Evolutionary conservation across 2,888 invertebrate species (phyloP).

Genomic region (Hylaea fasciaria): DNA sequence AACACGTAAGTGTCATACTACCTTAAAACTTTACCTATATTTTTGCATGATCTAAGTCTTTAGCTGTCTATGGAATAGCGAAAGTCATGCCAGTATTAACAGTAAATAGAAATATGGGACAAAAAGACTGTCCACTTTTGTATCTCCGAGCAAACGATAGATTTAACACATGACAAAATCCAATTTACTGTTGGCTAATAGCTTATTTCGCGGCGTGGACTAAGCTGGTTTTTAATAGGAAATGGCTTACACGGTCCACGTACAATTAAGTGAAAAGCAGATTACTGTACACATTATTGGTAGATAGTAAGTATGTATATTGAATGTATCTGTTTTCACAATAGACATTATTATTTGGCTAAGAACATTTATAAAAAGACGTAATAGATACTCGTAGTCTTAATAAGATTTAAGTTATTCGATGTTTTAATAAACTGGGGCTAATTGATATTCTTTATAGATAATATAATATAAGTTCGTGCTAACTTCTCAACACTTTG

Average conservation of each 20-base stretch:
- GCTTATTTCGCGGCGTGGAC: slow-evolving; percentile 41
- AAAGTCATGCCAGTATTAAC: neutral
- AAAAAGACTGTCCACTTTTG: slow-evolving; percentile 21
- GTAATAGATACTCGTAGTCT: too few species aligned
- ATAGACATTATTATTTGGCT: too few species aligned
- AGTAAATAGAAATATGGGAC: slow-evolving; percentile 15
- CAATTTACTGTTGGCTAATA: slow-evolving; percentile 53
- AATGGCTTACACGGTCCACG: slow-evolving; percentile 29
- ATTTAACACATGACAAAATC: slow-evolving; percentile 55
- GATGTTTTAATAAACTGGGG: too few species aligned
- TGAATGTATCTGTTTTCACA: neutral
- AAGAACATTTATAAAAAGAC: too few species aligned
- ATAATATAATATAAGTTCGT: too few species aligned
- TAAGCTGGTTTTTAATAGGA: slow-evolving; percentile 38
- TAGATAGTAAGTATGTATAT: neutral
- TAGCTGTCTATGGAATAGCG: too few species aligned
- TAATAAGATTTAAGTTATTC: too few species aligned
- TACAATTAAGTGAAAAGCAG: slow-evolving; percentile 1
- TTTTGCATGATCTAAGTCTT: too few species aligned
- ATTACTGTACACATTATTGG: neutral
- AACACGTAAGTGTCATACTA: too few species aligned
- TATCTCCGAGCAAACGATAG: slow-evolving; percentile 30
- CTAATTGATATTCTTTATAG: too few species aligned
- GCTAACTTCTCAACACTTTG: too few species aligned
- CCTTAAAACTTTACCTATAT: too few species aligned